These are phyloP conservation scores for Chrysomela aeneicollis DNA, from an alignment of 2,888 invertebrate species.

Conservation along the genomic window DNA sequence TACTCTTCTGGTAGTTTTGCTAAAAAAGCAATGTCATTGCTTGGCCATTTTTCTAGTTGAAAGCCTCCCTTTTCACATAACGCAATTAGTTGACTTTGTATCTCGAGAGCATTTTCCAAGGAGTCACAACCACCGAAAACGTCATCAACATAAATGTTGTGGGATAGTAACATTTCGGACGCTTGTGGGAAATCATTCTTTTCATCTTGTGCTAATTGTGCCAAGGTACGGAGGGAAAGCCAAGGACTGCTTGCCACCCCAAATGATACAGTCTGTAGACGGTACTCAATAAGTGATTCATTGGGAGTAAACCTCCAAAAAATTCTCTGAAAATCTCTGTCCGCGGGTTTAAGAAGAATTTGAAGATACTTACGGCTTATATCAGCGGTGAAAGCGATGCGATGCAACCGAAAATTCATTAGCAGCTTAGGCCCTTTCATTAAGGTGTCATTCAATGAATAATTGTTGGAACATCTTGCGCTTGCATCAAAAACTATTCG, in stretches of 20 bases:
- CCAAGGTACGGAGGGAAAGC: conserved; percentile 10
- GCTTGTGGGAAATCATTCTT: background rate
- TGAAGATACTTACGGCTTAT: conserved; percentile 12
- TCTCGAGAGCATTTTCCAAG: background rate
- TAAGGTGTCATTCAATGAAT: conserved; percentile 2
- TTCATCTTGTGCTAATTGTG: background rate
- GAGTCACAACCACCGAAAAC: conserved; percentile 10
- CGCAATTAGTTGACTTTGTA: conserved; percentile 2
- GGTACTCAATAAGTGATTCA: conserved; percentile 1
- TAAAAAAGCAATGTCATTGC: conserved; percentile 5
- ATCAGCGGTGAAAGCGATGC: conserved; percentile 1
- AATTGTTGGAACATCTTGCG: background rate
- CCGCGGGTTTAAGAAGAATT: background rate
- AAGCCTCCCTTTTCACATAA: conserved; percentile 8
- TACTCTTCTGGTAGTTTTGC: conserved; percentile 11
- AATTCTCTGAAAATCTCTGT: conserved; percentile 7
- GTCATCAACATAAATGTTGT: conserved; percentile 8
- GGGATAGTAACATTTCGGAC: conserved; percentile 1
- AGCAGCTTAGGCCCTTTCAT: conserved; percentile 11
- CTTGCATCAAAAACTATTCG: conserved; percentile 13
- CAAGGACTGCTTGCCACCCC: conserved; percentile 7
- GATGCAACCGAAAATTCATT: conserved; percentile 7
- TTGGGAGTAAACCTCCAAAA: conserved; percentile 8
- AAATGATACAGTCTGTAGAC: background rate
- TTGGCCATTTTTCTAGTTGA: conserved; percentile 3